Evolutionary conservation across 2,888 invertebrate species (phyloP).

Genomic region (Caenorhabditis virilis): DNA sequence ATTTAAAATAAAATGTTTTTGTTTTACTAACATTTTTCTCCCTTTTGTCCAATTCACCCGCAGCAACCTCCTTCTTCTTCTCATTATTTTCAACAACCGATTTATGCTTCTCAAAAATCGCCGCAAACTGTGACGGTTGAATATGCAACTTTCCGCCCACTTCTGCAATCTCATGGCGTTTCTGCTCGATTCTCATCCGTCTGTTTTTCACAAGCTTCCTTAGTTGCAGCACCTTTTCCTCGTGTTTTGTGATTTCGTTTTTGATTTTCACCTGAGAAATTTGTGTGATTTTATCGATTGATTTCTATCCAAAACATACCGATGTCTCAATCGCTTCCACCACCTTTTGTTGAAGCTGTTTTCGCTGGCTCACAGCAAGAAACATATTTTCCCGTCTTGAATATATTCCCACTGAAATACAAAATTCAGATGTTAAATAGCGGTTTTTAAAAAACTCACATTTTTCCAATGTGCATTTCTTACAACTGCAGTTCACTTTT

Average conservation of each 20-base stretch:
- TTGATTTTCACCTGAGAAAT: constrained; percentile 9
- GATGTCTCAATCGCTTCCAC: neutral
- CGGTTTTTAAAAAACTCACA: constrained; percentile 8
- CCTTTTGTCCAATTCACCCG: neutral
- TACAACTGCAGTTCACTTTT: constrained; percentile 34
- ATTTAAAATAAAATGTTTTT: neutral
- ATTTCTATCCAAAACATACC: neutral
- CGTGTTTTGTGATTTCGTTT: constrained; percentile 9
- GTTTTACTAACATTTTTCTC: neutral
- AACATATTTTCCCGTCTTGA: constrained; percentile 30
- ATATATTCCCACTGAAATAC: constrained; percentile 32
- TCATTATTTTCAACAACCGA: neutral
- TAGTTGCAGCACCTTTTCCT: constrained; percentile 9
- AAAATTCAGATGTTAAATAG: neutral
- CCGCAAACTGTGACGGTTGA: too few species aligned
- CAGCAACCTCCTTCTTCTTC: neutral
- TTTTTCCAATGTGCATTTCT: constrained; percentile 42
- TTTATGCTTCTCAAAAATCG: constrained; percentile 4
- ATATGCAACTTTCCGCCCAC: too few species aligned
- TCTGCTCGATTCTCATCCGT: constrained; percentile 15
- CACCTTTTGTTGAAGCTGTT: constrained; percentile 10
- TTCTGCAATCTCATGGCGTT: constrained; percentile 11
- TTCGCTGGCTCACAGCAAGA: constrained; percentile 13
- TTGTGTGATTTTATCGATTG: neutral
- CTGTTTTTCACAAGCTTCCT: too few species aligned